A percentile compares a stretch with the other conserved stretches of the same genome.
phyloP scores from a whole-genome alignment of 1,140 invertebrate genomes.

The Sminthurides bifidus region DNA sequence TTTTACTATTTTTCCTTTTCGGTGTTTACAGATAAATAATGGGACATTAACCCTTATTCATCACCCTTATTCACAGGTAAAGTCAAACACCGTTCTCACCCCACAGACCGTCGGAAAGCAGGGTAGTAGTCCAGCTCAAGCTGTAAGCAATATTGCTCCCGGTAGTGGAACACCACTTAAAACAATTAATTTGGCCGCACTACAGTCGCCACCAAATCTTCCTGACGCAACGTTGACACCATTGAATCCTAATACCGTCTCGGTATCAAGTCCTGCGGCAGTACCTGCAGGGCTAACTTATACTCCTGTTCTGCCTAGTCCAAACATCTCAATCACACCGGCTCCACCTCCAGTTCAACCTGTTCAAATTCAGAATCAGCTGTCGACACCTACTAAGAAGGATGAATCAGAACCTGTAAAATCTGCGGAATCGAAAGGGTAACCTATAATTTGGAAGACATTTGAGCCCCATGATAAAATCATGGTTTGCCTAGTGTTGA shows the following conservation, averaged over 20 bases:
- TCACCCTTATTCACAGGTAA: conserved; percentile 9
- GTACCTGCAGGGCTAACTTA: conserved; percentile 2
- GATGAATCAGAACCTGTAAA: conserved; percentile 7
- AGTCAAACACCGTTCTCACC: background rate
- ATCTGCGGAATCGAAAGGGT: conserved; percentile 4
- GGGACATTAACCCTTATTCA: conserved; percentile 8
- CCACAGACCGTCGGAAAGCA: conserved; percentile 12
- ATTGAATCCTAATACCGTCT: conserved; percentile 18
- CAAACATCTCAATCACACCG: conserved; percentile 27
- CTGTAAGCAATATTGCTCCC: too few species aligned
- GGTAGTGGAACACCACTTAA: too few species aligned
- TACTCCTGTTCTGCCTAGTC: conserved; percentile 20
- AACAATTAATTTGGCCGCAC: conserved; percentile 28
- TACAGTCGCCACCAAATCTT: conserved; percentile 27
- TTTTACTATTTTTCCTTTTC: too few species aligned
- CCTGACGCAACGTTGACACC: conserved; percentile 29
- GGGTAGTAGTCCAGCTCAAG: conserved; percentile 3
- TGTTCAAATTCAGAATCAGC: background rate
- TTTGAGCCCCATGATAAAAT: conserved; percentile 33
- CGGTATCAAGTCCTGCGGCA: conserved; percentile 6
- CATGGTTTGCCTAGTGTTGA: background rate
- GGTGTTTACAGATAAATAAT: background rate
- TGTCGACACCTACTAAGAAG: conserved; percentile 12
- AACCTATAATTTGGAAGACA: too few species aligned
- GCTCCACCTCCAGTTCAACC: conserved; percentile 12